Base-by-base conservation (phyloP, 1,140 invertebrate species). In the Brachionus rotundiformis region DNA sequence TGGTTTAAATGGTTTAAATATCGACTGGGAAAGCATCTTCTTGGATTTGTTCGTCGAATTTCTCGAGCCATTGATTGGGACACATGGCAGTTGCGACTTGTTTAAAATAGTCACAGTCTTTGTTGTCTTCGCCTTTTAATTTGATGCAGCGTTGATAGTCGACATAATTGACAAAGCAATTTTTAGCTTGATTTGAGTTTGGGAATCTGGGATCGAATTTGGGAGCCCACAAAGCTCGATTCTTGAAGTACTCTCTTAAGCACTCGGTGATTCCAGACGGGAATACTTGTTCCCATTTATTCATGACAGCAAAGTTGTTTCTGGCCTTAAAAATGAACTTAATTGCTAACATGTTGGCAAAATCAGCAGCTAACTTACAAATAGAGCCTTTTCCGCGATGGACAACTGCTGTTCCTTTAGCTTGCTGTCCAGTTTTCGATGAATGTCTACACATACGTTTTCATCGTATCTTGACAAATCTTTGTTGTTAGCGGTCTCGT, bases 131-230 rank as follows among this genome's bases (percentile, higher is more conserved):
- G 5, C 68, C 68, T 65, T 75, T 75, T 4, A 61, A 6, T 31
- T 82, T 63, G 16, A 59, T 61, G 39, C 81, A 82, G 7, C 81
- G 81, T 39, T 82, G 81, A 31, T 75, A 82, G 44, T 82, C 81
- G n/a, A 82, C 68, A 82, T 76, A 82, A 33, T 82, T 82, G 16
- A 82, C 54, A 19, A 41, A 75, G 44, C 81, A 82, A 44, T 82
- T 75, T 33, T 76, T 82, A 31, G 81, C 31, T 49, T 82, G 81
- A 65, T 82, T 82, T 47, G 10, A 6, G 31, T 82, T 82, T 61
- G 81, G 81, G 29, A 82, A 82, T 29, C 81, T 41, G 4, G 81
- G 81, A 63, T 82, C 81, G 31, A 75, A 54, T 47, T 59, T 63
- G 73, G 81, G 68, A 16, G 81, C 10, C 41, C 71, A 75, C 3